A percentile compares a stretch with the other conserved stretches of the same genome.
phyloP scores from a whole-genome alignment of 2,888 invertebrate species.

The Phyllotreta striolata region DNA sequence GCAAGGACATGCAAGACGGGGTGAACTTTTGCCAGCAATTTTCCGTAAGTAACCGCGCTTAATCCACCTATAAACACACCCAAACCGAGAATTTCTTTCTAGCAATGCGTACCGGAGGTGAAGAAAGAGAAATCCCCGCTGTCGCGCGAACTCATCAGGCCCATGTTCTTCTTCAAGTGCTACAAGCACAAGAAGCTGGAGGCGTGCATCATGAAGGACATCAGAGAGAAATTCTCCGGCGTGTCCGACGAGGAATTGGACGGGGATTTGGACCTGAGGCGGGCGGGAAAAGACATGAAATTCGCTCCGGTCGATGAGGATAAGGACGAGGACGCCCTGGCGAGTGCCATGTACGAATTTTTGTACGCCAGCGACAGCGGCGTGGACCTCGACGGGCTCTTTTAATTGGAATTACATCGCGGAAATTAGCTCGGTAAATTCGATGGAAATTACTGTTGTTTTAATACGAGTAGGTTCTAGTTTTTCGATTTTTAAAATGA shows the following conservation, averaged over 20 bases:
- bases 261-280: conserved; percentile 60
- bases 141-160: conserved; percentile 70
- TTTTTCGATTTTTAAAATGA: background rate
- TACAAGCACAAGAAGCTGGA: conserved; percentile 78
- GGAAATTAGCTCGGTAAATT: background rate
- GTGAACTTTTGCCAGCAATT: conserved; percentile 74
- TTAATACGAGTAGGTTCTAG: background rate
- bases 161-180: conserved; percentile 78
- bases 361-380: conserved; percentile 67
- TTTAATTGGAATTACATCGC: conserved; percentile 44
- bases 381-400: conserved; percentile 64
- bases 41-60: conserved; percentile 63
- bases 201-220: conserved; percentile 76
- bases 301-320: conserved; percentile 56
- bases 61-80: background rate
- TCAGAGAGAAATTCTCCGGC: conserved; percentile 68
- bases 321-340: conserved; percentile 67
- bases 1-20: conserved; percentile 72
- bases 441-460: conserved; percentile 18
- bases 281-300: conserved; percentile 65
- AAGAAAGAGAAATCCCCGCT: conserved; percentile 70
- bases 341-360: conserved; percentile 70
- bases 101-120: conserved; percentile 76
- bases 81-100: conserved; percentile 46
- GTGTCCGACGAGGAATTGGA: conserved; percentile 68